phyloP scores from a whole-genome alignment of 2,888 invertebrate species.

The Tachina grossa region DNA sequence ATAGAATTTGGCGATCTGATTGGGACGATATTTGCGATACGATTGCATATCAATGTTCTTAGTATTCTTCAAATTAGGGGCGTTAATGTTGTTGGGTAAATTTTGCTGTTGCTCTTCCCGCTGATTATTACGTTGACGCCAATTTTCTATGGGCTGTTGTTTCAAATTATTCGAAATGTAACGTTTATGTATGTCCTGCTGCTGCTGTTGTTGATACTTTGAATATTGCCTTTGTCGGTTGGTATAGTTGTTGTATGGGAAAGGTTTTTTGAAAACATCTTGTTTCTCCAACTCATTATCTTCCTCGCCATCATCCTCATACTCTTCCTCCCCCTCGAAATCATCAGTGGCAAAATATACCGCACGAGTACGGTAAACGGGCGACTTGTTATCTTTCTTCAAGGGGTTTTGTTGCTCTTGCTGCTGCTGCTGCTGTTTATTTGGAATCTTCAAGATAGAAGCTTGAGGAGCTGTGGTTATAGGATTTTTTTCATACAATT shows the following conservation, averaged over 20 bases:
- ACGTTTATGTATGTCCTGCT: conserved; percentile 56
- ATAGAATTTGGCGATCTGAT: conserved; percentile 69
- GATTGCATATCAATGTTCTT: conserved; percentile 66
- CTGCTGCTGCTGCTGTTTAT: conserved; percentile 35
- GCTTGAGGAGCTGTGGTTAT: conserved; percentile 72
- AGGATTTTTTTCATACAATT: conserved; percentile 17
- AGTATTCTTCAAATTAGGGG: conserved; percentile 60
- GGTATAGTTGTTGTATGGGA: conserved; percentile 52
- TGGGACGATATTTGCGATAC: conserved; percentile 74
- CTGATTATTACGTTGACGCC: conserved; percentile 77
- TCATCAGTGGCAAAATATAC: conserved; percentile 69
- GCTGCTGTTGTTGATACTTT: conserved; percentile 73
- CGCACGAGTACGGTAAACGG: conserved; percentile 54
- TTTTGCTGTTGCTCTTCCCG: conserved; percentile 16
- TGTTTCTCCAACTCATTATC: conserved; percentile 53
- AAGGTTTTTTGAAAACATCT: conserved; percentile 63
- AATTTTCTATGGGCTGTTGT: conserved; percentile 77
- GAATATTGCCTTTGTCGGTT: conserved; percentile 59
- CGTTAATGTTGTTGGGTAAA: conserved; percentile 11
- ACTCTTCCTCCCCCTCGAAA: conserved; percentile 71
- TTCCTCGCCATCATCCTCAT: conserved; percentile 68
- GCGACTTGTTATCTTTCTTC: conserved; percentile 69
- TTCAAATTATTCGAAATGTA: conserved; percentile 59
- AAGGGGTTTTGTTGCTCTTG: conserved; percentile 68
- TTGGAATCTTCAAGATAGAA: conserved; percentile 51